Conservation (phyloP, 2,888 invertebrate genomes). For the Sarcophaga caerulescens region DNA sequence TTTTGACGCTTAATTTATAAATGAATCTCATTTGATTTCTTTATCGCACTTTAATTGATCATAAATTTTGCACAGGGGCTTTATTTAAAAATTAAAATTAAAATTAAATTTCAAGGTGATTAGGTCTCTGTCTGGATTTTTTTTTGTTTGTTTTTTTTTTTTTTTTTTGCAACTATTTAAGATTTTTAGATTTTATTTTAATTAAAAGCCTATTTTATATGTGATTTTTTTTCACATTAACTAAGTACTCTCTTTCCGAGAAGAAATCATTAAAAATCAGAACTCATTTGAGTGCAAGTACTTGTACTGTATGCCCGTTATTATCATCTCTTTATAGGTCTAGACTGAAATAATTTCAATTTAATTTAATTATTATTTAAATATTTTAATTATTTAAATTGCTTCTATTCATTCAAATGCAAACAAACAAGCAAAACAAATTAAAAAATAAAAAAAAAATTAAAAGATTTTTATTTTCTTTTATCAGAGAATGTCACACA, state of each 20-base stretch:
- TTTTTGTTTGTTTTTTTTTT: not conserved
- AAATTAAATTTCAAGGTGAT: constrained; percentile 27
- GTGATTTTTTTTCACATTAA: not conserved
- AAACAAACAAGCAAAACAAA: not conserved
- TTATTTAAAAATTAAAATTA: constrained; percentile 15
- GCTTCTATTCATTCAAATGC: constrained; percentile 17
- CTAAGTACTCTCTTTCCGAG: not conserved
- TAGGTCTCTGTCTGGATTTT: constrained; percentile 16
- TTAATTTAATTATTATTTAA: constrained; percentile 30
- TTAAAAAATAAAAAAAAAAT: constrained; percentile 10
- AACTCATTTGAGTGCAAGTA: not conserved
- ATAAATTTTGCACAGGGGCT: constrained; percentile 14
- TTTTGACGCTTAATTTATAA: not conserved
- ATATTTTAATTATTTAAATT: constrained; percentile 15
- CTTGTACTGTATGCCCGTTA: constrained; percentile 1
- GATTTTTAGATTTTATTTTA: not conserved
- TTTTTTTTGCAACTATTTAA: constrained; percentile 9
- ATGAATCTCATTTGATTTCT: constrained; percentile 45
- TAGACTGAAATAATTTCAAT: constrained; percentile 38
- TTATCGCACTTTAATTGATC: constrained; percentile 46
- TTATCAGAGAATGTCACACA: not conserved
- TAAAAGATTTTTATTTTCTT: not conserved
- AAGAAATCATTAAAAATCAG: not conserved
- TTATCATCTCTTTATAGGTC: constrained; percentile 37
- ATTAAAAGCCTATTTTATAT: not conserved